Evolutionary conservation across 1,140 invertebrate species (phyloP), one percentile per base, ranked within the genome.

Genomic region (Monomorium pharaonis): DNA sequence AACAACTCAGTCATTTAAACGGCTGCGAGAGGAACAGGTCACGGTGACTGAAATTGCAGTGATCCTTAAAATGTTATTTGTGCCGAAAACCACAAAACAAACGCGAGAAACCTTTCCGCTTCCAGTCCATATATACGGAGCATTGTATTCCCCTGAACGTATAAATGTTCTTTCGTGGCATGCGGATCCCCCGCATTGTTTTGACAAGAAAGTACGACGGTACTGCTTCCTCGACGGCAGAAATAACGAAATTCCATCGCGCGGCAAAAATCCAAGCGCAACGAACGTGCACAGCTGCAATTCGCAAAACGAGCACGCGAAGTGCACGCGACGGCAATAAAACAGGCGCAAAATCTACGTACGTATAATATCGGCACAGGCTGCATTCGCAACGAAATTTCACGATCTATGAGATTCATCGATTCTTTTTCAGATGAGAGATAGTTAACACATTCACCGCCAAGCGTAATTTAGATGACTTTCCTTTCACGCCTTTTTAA

Each of bases 241-340:
- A 91, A 89, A 91, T 91, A 91, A 89, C 90, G 81, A 89, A 87
- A 91, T 91, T 91, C 90, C 90, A 89, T 89, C 77, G 85, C 21
- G 80, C 78, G 87, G 72, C 49, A 90, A 88, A 91, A 91, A 91
- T 88, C 88, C 90, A 81, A 10, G 65, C 74, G 51, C 70, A 60
- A 78, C 74, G 58, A 67, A 54, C 54, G 42, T 65, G 70, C 44
- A 63, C 42, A 24, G 76, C 14, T 58, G 86, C 85, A 81, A 21
- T 88, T 75, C 81, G 89, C 85, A 85, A 87, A 91, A 89, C 87
- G 83, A 91, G 76, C 87, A 91, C 80, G 85, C 78, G 75, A 80
- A 80, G 56, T 84, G 69, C 21, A 67, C 2, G 63, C 85, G 77
- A 51, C 85, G 77, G 69, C 86, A 91, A 91, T 91, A 91, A 91